These are phyloP conservation scores for Brenthis daphne DNA, from an alignment of 2,888 invertebrate genomes.

Conservation along the genomic window DNA sequence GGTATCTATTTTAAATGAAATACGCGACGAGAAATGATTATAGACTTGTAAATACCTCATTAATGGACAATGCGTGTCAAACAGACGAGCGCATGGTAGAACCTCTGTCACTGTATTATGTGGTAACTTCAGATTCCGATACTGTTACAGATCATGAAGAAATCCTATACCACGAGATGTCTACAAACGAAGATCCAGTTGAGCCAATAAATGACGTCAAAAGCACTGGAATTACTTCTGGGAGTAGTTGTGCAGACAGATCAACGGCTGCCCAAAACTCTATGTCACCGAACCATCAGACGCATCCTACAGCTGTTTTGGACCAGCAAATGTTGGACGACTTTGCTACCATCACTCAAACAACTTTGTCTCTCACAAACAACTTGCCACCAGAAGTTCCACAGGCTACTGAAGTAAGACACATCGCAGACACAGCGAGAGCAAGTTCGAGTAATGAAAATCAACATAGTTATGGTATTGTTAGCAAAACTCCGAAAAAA, in stretches of 20 bases:
- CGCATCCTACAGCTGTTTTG: conserved; percentile 2
- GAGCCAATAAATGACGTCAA: conserved; percentile 6
- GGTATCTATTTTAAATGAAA: too few relatives aligned
- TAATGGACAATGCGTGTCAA: too few relatives aligned
- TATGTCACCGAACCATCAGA: conserved; percentile 10
- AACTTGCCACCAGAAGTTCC: too few relatives aligned
- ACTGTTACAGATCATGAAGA: background rate
- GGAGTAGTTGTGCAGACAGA: conserved; percentile 13
- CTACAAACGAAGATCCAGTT: conserved; percentile 16
- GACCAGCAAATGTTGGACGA: too few relatives aligned
- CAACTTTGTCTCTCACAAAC: too few relatives aligned
- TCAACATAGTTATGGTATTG: too few relatives aligned
- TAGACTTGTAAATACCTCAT: too few relatives aligned
- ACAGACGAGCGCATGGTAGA: too few relatives aligned
- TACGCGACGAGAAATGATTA: too few relatives aligned
- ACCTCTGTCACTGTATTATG: too few relatives aligned
- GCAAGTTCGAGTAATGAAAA: background rate
- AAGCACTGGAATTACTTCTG: background rate
- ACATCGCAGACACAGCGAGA: background rate
- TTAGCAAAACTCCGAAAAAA: background rate
- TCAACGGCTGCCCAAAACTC: conserved; percentile 15
- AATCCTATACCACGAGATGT: conserved; percentile 3
- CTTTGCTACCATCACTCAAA: too few relatives aligned
- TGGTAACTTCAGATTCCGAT: conserved; percentile 17
- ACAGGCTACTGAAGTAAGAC: too few relatives aligned